Evolutionary conservation across 1,140 invertebrate genomes (phyloP).

Genomic region (Drosophila insularis): DNA sequence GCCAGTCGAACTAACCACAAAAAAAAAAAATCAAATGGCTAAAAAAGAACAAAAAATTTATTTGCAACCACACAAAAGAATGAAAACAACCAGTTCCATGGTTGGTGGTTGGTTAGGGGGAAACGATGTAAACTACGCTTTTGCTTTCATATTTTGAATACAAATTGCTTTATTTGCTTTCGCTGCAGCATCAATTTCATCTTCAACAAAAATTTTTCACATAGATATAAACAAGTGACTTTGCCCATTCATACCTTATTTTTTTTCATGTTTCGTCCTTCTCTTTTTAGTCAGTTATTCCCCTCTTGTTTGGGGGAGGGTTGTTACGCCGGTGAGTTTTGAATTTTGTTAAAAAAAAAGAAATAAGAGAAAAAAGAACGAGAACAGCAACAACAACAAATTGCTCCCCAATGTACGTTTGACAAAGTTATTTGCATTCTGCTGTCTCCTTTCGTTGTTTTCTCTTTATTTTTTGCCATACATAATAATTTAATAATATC

Average conservation of each 20-base stretch:
- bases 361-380: no score
- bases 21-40: conserved; percentile 5
- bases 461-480: conserved; percentile 33
- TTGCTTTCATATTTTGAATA: conserved; percentile 81
- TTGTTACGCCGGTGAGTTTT: conserved; percentile 52
- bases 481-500: conserved; percentile 82
- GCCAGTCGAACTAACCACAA: conserved; percentile 40
- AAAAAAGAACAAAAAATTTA: conserved; percentile 51
- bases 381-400: conserved; percentile 46
- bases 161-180: conserved; percentile 81
- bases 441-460: conserved; percentile 28
- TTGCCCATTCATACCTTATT: conserved; percentile 64
- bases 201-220: conserved; percentile 48
- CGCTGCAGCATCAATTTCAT: conserved; percentile 72
- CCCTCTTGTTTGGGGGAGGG: conserved; percentile 29
- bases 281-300: conserved; percentile 23
- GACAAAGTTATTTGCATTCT: conserved; percentile 71
- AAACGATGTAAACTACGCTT: conserved; percentile 52
- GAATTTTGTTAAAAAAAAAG: conserved; percentile 35
- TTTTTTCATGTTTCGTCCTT: conserved; percentile 3
- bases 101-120: conserved; percentile 3
- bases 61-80: conserved; percentile 49
- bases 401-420: conserved; percentile 77
- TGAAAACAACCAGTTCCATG: conserved; percentile 24
- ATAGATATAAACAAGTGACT: conserved; percentile 76